Evolutionary conservation across 2,888 invertebrate species (phyloP), one percentile per base, ranked within the genome.

Genomic region (Parnassius apollo): DNA sequence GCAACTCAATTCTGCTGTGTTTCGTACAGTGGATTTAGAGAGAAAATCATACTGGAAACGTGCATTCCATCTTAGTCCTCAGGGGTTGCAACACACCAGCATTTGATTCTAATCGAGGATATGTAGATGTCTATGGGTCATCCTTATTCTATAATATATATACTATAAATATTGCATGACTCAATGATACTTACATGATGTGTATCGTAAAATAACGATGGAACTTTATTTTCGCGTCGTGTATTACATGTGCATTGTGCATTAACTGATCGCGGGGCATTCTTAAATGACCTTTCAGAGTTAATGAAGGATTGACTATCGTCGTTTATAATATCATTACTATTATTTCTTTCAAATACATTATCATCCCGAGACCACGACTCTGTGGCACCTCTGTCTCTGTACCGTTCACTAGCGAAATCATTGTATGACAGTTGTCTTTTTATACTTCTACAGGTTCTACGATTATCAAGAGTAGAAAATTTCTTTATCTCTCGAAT

Each of bases 401-500:
- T 78, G 72, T 76, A 86, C 65, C 90, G 78, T 68, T 91, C 92
- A 70, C 81, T 89, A 65, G 88, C 87, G 78, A 92, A 90, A 73
- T 92, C 92, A 73, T 89, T 92, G 75, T 86, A 92, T 61, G 92
- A 92, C 88, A 92, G 83, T 77, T 91, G 91, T 69, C 91, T 83
- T 71, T 82, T 84, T 73, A 91, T 89, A 75, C 86, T 86, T 69
- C 85, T 83, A 82, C 90, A 88, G 67, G 88, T 82, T 75, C 86
- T 89, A 60, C 90, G 85, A 72, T 89, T 90, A 76, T 91, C 91
- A 73, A 91, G 75, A 64, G 91, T 91, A 62, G 91, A 91, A 80
- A 88, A 91, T 73, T 91, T 91, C 72, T 85, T 85, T 64, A 76
- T 69, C 67, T 82, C 84, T 68, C 82, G 71, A 55, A 76, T 77